These are phyloP conservation scores for cat (Felis catus) DNA, from an alignment of 2,113 vertebrate species.

Conservation along the genomic window DNA sequence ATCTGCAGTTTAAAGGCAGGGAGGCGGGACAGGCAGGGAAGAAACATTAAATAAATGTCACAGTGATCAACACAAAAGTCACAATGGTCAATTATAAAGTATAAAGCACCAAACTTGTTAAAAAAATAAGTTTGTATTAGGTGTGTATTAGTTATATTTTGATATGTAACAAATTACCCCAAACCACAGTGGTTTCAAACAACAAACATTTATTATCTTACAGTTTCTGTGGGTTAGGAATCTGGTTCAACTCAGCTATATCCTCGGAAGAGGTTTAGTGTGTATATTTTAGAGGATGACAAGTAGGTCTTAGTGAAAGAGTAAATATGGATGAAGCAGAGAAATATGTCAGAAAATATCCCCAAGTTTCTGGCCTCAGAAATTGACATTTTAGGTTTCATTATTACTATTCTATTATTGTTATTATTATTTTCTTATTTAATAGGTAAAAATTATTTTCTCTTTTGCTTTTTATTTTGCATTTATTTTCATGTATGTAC, in stretches of 20 bases:
- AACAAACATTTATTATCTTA: not conserved
- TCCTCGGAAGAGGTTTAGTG: not conserved
- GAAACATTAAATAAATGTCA: not conserved
- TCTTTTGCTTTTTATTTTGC: not conserved
- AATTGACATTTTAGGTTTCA: not conserved
- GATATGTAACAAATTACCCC: not conserved
- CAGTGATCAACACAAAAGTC: not conserved
- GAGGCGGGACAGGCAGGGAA: no score
- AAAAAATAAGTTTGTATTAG: not conserved
- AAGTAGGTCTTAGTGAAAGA: not conserved
- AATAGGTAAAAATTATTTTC: not conserved
- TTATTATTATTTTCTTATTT: not conserved
- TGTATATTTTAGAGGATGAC: not conserved
- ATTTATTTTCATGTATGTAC: slow-evolving; percentile 20
- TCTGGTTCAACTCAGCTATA: not conserved
- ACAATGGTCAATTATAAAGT: not conserved
- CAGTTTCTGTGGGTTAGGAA: not conserved
- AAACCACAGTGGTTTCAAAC: not conserved
- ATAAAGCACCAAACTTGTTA: not conserved
- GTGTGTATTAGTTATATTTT: not conserved
- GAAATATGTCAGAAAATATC: not conserved
- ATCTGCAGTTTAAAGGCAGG: not conserved
- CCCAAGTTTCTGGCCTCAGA: not conserved
- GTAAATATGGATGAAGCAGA: not conserved
- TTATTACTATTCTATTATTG: not conserved